phyloP scores from a whole-genome alignment of 1,140 invertebrate genomes.

The Brachionus koreanus region DNA sequence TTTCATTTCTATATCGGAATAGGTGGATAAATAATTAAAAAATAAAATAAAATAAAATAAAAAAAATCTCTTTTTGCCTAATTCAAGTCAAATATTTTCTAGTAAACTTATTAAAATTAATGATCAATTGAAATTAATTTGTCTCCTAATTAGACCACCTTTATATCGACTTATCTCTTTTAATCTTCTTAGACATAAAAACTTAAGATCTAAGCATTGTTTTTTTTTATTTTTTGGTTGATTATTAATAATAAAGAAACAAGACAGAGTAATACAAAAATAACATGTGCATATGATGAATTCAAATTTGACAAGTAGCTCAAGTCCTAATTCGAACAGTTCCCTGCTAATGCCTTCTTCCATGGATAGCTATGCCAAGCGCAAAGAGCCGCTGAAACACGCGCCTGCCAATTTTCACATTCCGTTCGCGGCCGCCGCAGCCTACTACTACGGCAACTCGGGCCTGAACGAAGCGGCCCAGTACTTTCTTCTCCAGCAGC shows the following conservation, averaged over 20 bases:
- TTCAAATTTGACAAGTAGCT: background rate
- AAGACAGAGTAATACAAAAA: background rate
- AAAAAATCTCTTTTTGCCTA: background rate
- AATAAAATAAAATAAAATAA: conserved; percentile 10
- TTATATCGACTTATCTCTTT: background rate
- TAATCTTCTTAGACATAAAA: conserved; percentile 26
- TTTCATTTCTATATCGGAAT: background rate
- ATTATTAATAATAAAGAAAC: background rate
- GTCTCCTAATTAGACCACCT: background rate
- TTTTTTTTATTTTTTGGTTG: background rate
- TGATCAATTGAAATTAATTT: conserved; percentile 37
- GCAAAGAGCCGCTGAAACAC: background rate
- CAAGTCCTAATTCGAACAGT: background rate
- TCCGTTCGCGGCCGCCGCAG: conserved; percentile 16
- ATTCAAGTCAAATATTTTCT: conserved; percentile 33
- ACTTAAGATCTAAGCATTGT: background rate
- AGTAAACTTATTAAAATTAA: conserved; percentile 34
- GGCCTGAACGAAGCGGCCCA: conserved; percentile 29
- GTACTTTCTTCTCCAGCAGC: conserved; percentile 21
- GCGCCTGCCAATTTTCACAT: background rate
- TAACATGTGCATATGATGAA: conserved; percentile 19
- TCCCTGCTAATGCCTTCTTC: conserved; percentile 5
- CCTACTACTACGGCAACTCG: conserved; percentile 26
- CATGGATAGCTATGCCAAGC: background rate
- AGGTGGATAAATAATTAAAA: background rate